Conservation (phyloP, 2,888 invertebrate species). For the Acleris cristana region DNA sequence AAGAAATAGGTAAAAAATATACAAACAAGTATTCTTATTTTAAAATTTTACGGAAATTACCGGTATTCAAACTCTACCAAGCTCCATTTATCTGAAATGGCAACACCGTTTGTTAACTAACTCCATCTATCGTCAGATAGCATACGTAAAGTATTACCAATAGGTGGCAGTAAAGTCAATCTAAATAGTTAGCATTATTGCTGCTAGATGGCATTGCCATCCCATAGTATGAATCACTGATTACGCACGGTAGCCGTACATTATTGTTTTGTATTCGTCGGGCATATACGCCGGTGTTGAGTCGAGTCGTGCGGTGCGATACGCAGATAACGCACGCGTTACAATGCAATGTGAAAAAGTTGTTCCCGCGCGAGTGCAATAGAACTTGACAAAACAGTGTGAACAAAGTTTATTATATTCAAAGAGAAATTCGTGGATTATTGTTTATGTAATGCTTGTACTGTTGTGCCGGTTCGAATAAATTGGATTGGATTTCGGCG, state of each 20-base stretch:
- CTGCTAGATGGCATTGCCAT: conserved; percentile 44
- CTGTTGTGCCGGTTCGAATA: conserved; percentile 53
- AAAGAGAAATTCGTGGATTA: conserved; percentile 66
- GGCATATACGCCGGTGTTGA: conserved; percentile 60
- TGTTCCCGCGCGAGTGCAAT: conserved; percentile 67
- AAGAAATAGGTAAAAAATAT: no score
- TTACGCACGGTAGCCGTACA: conserved; percentile 38
- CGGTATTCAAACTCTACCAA: neutral
- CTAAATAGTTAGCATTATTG: conserved; percentile 8
- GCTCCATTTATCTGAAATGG: neutral
- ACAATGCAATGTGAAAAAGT: conserved; percentile 71
- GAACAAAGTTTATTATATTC: conserved; percentile 52
- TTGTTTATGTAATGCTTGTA: conserved; percentile 60
- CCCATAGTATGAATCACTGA: conserved; percentile 23
- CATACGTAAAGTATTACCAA: conserved; percentile 38
- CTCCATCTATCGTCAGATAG: conserved; percentile 50
- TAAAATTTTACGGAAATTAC: neutral
- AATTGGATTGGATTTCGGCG: conserved; percentile 59
- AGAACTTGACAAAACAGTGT: conserved; percentile 71
- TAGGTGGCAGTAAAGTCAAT: conserved; percentile 53
- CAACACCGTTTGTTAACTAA: conserved; percentile 4
- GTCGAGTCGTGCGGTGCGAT: conserved; percentile 61
- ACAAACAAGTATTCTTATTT: no score
- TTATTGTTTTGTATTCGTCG: conserved; percentile 71
- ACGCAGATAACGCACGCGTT: conserved; percentile 63